phyloP scores from a whole-genome alignment of 2,797 vertebrate genomes.

The Sebastes taczanowskii region DNA sequence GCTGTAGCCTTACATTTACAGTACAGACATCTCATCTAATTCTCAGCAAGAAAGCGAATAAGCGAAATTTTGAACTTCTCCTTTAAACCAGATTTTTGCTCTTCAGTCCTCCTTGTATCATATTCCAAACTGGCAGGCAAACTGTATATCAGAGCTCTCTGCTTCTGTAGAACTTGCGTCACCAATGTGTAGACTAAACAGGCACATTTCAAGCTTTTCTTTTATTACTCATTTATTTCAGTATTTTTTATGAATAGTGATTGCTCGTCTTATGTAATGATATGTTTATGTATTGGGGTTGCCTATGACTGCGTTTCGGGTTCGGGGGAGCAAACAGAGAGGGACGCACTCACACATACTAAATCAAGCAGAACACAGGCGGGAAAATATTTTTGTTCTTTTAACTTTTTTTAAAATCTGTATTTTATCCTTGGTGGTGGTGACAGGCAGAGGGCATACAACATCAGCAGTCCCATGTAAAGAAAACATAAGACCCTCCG shows the following conservation, averaged over 20 bases:
- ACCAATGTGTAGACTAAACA: conserved; percentile 48
- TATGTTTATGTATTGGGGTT: conserved; percentile 53
- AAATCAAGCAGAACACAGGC: conserved; percentile 24
- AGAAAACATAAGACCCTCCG: conserved; percentile 24
- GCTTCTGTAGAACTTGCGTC: conserved; percentile 50
- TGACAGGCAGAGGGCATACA: conserved; percentile 29
- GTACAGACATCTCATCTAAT: background rate
- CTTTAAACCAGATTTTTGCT: background rate
- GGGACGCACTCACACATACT: conserved; percentile 18
- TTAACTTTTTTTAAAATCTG: conserved; percentile 6
- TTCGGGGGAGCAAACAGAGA: conserved; percentile 15
- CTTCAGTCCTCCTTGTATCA: conserved; percentile 40
- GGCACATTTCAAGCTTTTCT: conserved; percentile 58
- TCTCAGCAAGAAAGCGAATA: background rate
- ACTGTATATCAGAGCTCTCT: conserved; percentile 54
- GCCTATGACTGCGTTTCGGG: conserved; percentile 36
- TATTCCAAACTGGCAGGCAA: conserved; percentile 41
- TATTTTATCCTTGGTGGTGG: conserved; percentile 42
- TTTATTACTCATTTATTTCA: conserved; percentile 44
- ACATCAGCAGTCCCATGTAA: conserved; percentile 33
- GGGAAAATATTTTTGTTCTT: conserved; percentile 19
- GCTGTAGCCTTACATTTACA: background rate
- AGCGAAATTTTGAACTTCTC: background rate
- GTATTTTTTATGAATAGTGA: conserved; percentile 58
- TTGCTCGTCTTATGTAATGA: conserved; percentile 57